phyloP scores from a whole-genome alignment of 2,888 invertebrate species.

The Epiblema foenella region DNA sequence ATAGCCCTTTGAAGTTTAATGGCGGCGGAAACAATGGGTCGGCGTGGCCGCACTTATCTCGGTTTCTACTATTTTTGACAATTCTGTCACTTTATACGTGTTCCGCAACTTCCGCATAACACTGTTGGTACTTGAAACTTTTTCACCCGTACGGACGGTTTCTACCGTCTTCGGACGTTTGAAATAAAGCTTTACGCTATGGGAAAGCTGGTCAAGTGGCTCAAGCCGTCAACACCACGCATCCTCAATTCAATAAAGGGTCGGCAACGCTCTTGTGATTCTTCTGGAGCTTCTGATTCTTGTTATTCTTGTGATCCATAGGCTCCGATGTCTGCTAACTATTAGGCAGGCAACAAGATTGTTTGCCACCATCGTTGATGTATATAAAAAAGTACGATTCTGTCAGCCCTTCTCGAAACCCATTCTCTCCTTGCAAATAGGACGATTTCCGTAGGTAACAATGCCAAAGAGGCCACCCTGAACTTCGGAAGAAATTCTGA shows the following conservation, averaged over 20 bases:
- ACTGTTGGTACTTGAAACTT: neutral
- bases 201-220: neutral
- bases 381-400: neutral
- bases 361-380: no score
- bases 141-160: neutral
- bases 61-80: conserved; percentile 53
- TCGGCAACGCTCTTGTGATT: no score
- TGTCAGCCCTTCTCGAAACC: neutral
- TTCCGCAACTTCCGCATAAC: conserved; percentile 49
- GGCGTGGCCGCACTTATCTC: conserved; percentile 59
- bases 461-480: neutral
- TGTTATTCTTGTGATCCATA: no score
- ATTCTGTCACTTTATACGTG: conserved; percentile 52
- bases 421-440: neutral
- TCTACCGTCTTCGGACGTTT: neutral
- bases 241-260: no score
- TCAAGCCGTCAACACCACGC: no score
- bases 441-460: neutral
- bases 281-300: no score
- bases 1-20: conserved; percentile 65
- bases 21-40: conserved; percentile 62
- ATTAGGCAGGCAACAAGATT: no score
- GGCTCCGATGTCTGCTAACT: no score
- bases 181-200: neutral
- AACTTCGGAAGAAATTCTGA: neutral